phyloP scores from a whole-genome alignment of 1,140 invertebrate species.

The Meteorus sp. region DNA sequence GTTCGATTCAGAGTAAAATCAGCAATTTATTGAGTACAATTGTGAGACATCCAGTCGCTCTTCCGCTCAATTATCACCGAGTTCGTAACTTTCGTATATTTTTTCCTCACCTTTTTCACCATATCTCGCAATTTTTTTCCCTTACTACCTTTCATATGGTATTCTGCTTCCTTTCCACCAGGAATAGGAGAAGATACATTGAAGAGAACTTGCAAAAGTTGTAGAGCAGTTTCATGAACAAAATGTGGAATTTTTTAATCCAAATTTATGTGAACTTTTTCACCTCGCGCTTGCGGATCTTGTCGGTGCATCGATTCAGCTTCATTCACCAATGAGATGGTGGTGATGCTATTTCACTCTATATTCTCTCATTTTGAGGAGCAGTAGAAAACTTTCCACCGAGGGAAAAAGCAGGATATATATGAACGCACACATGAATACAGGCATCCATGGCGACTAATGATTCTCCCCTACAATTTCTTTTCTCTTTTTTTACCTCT shows the following conservation, averaged over 20 bases:
- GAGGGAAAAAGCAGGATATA: neutral
- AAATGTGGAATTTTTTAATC: too few species aligned
- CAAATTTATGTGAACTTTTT: too few species aligned
- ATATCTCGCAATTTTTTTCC: neutral
- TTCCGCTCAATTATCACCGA: constrained; percentile 4
- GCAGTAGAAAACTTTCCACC: too few species aligned
- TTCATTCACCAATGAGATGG: too few species aligned
- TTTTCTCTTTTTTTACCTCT: neutral
- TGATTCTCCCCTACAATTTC: neutral
- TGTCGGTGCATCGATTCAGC: too few species aligned
- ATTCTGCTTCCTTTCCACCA: too few species aligned
- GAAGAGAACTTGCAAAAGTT: too few species aligned
- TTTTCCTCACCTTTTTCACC: neutral
- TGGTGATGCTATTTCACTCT: too few species aligned
- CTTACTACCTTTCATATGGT: neutral
- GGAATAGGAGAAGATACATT: too few species aligned
- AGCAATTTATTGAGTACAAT: constrained; percentile 14
- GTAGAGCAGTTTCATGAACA: too few species aligned
- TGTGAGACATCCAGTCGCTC: neutral
- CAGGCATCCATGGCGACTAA: neutral
- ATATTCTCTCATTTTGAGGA: too few species aligned
- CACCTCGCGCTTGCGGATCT: too few species aligned
- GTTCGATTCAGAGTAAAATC: constrained; percentile 11
- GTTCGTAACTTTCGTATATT: constrained; percentile 1
- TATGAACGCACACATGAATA: neutral